Base-by-base conservation (phyloP, 1,140 invertebrate species). In the Camponotus vicinus region DNA sequence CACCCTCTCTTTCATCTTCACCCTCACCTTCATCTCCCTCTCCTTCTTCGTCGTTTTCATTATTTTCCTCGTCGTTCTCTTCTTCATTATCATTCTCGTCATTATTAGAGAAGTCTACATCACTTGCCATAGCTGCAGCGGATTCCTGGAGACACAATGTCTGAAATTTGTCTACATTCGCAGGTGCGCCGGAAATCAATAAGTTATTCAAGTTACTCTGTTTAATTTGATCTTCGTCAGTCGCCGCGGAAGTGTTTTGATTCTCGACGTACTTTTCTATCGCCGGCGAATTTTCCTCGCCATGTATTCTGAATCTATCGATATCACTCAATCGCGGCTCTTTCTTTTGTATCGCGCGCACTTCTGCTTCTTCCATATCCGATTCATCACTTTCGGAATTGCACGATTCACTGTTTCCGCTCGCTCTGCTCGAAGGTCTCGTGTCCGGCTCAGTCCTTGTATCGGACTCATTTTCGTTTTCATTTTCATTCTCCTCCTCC, bases 281-380 rank as follows among this genome's bases (percentile, higher is more conserved):
- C 7, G 15, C 49, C 49, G 52, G 11, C 42, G 34, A 42, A 11
- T 49, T 73, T 27, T 42, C 27, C 57, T 91, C 90, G 11, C 85
- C 89, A 49, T 85, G 4, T 52, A 79, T 75, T 21, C 42, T 13
- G 55, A 77, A 87, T 42, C 34, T 45, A 76, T 79, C 21, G n/a
- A 73, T 34, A 13, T 73, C 45, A 21, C 18, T 71, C 52, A 86
- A 9, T 49, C 78, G 63, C 15, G 86, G 42, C 4, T 63, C 63
- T 21, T 92, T 84, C 18, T 79, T 79, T 0, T 89, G 66, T 57
- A 76, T 91, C 90, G 11, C 67, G 45, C 9, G 27, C 89, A 69
- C 86, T 92, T 93, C 93, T 1, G 93, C 91, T 59, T 95, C 92
- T 11, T 93, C 93, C 1, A 92, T 90, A 6, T 93, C 92, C 0